These are phyloP conservation scores for Sylvilagus bachmani DNA, from an alignment of 2,113 vertebrate species.

Conservation along the genomic window DNA sequence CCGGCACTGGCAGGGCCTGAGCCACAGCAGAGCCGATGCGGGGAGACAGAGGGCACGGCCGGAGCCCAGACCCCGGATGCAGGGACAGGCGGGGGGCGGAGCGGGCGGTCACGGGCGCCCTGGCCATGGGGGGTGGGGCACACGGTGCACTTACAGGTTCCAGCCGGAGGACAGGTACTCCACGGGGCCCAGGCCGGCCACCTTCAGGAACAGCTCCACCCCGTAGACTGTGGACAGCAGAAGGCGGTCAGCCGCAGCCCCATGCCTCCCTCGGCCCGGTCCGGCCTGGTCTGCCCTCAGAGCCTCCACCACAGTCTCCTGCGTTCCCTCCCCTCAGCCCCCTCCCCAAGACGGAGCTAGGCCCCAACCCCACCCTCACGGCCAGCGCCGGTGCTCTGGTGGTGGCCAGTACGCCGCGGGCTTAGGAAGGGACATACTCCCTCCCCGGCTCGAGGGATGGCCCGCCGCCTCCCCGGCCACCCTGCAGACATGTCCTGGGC, in stretches of 20 bases:
- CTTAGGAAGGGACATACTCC: neutral
- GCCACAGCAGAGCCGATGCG: fast-evolving
- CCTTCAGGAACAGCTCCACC: constrained; percentile 96
- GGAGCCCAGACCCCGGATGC: neutral
- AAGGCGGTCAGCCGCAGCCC: neutral
- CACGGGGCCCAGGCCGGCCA: constrained; percentile 95
- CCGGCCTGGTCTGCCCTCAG: fast-evolving
- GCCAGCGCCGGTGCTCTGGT: neutral
- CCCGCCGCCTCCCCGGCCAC: neutral
- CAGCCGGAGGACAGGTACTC: constrained; percentile 98
- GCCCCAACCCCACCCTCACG: neutral
- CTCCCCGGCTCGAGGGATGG: fast-evolving
- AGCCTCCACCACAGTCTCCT: neutral
- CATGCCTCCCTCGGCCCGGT: neutral
- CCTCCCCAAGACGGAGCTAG: fast-evolving
- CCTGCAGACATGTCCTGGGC: fast-evolving
- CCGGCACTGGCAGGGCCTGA: neutral
- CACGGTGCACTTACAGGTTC: constrained; percentile 94
- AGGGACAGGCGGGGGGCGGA: neutral
- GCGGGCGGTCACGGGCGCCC: fast-evolving
- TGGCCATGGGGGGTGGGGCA: fast-evolving
- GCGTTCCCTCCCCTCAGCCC: fast-evolving
- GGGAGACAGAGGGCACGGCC: neutral
- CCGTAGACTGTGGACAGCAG: constrained; percentile 91
- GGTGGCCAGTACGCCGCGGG: fast-evolving